phyloP scores from a whole-genome alignment of 1,140 invertebrate species.

The Leucophenga varia region DNA sequence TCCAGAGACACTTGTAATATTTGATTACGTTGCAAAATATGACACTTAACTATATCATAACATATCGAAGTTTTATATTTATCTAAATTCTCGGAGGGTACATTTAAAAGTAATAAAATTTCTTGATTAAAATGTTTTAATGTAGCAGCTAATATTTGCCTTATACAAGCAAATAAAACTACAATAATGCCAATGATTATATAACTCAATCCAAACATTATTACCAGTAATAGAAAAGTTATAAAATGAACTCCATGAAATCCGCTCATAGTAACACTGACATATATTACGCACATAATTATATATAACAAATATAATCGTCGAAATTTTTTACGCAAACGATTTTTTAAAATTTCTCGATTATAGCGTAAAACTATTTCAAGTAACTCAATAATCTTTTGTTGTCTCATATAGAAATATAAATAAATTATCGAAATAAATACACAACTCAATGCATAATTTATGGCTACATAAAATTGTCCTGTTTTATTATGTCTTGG shows the following conservation, averaged over 20 bases:
- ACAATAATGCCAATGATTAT: slow-evolving; percentile 24
- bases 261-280: background rate
- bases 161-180: slow-evolving; percentile 23
- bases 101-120: background rate
- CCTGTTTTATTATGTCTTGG: slow-evolving; percentile 14
- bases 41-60: too few species aligned
- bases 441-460: slow-evolving; percentile 20
- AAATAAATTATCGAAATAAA: slow-evolving; percentile 24
- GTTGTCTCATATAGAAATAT: slow-evolving; percentile 21
- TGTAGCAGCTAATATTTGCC: slow-evolving; percentile 18
- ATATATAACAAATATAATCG: too few species aligned
- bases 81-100: too few species aligned
- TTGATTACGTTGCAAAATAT: slow-evolving; percentile 15
- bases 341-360: slow-evolving; percentile 9
- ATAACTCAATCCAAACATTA: slow-evolving; percentile 14
- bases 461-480: slow-evolving; percentile 21
- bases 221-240: background rate
- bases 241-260: background rate
- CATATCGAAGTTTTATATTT: too few species aligned
- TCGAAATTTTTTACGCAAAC: too few species aligned
- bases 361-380: slow-evolving; percentile 19
- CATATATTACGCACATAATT: slow-evolving; percentile 1
- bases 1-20: slow-evolving; percentile 27
- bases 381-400: slow-evolving; percentile 8
- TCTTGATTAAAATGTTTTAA: slow-evolving; percentile 6